These are phyloP conservation scores for Limenitis camilla DNA, from an alignment of 2,888 invertebrate species.

Conservation along the genomic window DNA sequence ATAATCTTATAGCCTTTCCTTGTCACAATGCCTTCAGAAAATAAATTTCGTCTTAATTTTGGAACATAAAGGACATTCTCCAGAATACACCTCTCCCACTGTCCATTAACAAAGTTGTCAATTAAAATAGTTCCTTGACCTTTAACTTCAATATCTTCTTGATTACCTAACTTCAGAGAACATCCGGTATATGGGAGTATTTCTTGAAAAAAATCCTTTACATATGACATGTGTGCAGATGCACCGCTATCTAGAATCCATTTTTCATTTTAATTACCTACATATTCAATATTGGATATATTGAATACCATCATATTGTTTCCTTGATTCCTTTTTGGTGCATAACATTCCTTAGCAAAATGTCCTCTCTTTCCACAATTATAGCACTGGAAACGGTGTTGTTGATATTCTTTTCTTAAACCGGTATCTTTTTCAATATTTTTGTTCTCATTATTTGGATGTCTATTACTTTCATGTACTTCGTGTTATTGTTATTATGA, in stretches of 20 bases:
- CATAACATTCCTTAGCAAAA: slow-evolving; percentile 28
- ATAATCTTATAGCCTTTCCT: slow-evolving; percentile 1
- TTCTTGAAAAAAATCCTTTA: slow-evolving; percentile 22
- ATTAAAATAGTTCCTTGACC: background rate
- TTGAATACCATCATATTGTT: slow-evolving; percentile 26
- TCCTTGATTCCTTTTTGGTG: slow-evolving; percentile 20
- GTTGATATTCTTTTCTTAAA: background rate
- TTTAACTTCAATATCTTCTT: background rate
- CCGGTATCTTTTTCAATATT: too few species aligned
- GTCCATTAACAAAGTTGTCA: slow-evolving; percentile 23
- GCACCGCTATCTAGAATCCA: slow-evolving; percentile 26
- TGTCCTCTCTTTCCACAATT: slow-evolving; percentile 29
- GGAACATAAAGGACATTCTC: slow-evolving; percentile 23
- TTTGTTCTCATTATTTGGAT: too few species aligned
- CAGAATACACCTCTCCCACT: slow-evolving; percentile 23
- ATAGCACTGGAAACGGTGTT: slow-evolving; percentile 29
- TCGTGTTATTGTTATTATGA: background rate
- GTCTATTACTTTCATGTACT: too few species aligned
- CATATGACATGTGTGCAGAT: slow-evolving; percentile 27
- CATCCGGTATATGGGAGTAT: slow-evolving; percentile 16
- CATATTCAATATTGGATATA: slow-evolving; percentile 1
- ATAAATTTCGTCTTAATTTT: slow-evolving; percentile 14
- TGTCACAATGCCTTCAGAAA: slow-evolving; percentile 18
- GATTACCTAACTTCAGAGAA: slow-evolving; percentile 4
- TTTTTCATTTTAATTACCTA: background rate